Evolutionary conservation across 2,797 vertebrate genomes (phyloP).

Genomic region (Melanotaenia pygmaea): DNA sequence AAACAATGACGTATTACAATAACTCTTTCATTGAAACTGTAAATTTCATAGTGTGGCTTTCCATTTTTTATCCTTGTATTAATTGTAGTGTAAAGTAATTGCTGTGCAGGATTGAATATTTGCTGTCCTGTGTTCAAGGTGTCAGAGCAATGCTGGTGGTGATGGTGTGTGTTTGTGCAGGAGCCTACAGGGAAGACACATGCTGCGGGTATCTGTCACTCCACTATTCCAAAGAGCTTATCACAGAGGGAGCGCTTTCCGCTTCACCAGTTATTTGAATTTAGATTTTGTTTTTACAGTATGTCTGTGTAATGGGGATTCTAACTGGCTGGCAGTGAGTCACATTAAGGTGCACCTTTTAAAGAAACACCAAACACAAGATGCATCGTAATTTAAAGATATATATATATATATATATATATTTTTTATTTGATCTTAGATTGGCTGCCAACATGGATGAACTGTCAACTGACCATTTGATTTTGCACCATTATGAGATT

Average conservation of each 20-base stretch:
- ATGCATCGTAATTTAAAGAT: slow-evolving; percentile 38
- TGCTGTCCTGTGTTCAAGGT: slow-evolving; percentile 64
- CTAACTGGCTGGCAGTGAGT: slow-evolving; percentile 47
- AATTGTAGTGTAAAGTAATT: slow-evolving; percentile 47
- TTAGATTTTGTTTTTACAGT: slow-evolving; percentile 54
- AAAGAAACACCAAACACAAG: slow-evolving; percentile 49
- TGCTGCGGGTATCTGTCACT: slow-evolving; percentile 73
- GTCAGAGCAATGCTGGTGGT: slow-evolving; percentile 37
- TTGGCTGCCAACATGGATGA: slow-evolving; percentile 3
- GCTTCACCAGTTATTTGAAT: slow-evolving; percentile 70
- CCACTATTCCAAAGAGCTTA: slow-evolving; percentile 74
- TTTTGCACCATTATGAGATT: slow-evolving; percentile 16
- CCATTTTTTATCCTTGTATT: slow-evolving; percentile 44
- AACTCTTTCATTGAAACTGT: slow-evolving; percentile 34
- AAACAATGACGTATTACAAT: slow-evolving; percentile 31
- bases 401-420: too few relatives aligned
- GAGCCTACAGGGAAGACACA: slow-evolving; percentile 65
- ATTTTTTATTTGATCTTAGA: slow-evolving; percentile 26
- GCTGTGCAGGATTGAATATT: slow-evolving; percentile 53
- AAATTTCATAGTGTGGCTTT: slow-evolving; percentile 61
- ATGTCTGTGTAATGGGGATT: slow-evolving; percentile 55
- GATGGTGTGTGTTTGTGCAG: slow-evolving; percentile 15
- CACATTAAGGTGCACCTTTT: slow-evolving; percentile 52
- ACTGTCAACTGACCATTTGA: slow-evolving; percentile 25
- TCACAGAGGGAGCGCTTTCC: slow-evolving; percentile 73